These are phyloP conservation scores for Pomatorhinus ruficollis DNA, from an alignment of 2,113 vertebrate genomes.

Conservation along the genomic window DNA sequence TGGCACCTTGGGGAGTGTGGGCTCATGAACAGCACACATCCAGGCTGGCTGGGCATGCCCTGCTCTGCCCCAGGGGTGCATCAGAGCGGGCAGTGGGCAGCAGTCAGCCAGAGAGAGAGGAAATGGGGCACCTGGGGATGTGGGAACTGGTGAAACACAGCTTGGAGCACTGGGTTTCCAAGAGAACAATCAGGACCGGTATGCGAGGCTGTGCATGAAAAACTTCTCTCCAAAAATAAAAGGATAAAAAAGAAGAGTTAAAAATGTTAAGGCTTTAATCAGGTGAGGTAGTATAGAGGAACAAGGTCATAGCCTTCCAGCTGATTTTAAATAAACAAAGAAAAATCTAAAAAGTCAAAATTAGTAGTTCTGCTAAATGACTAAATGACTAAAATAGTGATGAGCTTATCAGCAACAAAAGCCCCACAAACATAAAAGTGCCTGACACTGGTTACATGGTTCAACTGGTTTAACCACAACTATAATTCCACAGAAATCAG, in stretches of 20 bases:
- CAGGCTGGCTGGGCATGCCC: neutral
- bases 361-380: neutral
- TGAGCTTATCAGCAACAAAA: neutral
- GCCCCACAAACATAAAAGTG: neutral
- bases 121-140: neutral
- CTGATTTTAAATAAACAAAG: neutral
- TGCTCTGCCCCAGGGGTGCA: neutral
- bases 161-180: neutral
- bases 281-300: neutral
- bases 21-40: neutral
- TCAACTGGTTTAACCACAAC: neutral
- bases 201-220: neutral
- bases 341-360: neutral
- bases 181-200: neutral
- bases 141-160: neutral
- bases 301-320: neutral
- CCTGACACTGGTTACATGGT: neutral
- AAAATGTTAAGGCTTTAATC: neutral
- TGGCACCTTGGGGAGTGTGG: neutral
- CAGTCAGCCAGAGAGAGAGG: neutral
- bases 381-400: neutral
- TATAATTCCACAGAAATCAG: neutral
- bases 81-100: fast-evolving
- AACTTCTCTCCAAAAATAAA: neutral
- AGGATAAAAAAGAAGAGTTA: neutral